Base-by-base conservation (phyloP, 2,888 invertebrate species). In the Philonicus albiceps region DNA sequence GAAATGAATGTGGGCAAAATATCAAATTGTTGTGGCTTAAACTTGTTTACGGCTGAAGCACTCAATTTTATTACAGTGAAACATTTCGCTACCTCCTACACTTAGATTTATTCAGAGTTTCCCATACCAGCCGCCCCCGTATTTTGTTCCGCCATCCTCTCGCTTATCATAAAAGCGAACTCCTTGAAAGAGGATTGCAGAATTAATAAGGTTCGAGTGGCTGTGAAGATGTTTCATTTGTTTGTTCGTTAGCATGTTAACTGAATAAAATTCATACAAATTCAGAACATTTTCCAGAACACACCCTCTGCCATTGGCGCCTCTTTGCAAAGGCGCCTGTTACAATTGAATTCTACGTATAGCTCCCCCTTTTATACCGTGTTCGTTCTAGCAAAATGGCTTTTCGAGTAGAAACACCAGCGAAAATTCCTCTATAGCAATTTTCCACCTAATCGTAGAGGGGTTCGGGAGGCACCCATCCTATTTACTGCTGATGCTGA, bases 241-340 rank as follows among this genome's bases (percentile, higher is more conserved):
- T 81, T 81, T 81, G 81, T 81, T 81, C 81, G 81, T 81, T 81
- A 81, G 81, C 81, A 81, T 81, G 81, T 81, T 55, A 81, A 81
- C 37, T 81, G 81, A 81, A 64, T 64, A 81, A 81, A 81, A 81
- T 81, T 81, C 81, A 81, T 64, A 34, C 81, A 81, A 80, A 64
- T 80, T 80, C 31, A 55, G 55, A 81, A 64, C 34, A 55, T 34
- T 81, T 80, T 55, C 31, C 64, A 64, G n/a, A 64, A 2, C 34
- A 11, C 19, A 16, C 13, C 53, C 19, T 53, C 7, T 5, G 6
- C 53, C 53, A 16, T 53, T 27, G 22, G 22, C 49, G 49, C n/a
- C 49, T 49, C 49, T n/a, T n/a, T n/a, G 49, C 16, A n/a, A 27
- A 64, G 27, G 19, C 64, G 64, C 64, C 74, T 13, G 31, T n/a